Evolutionary conservation across 2,113 vertebrate genomes (phyloP).

Genomic region (Microcebus griseorufus): DNA sequence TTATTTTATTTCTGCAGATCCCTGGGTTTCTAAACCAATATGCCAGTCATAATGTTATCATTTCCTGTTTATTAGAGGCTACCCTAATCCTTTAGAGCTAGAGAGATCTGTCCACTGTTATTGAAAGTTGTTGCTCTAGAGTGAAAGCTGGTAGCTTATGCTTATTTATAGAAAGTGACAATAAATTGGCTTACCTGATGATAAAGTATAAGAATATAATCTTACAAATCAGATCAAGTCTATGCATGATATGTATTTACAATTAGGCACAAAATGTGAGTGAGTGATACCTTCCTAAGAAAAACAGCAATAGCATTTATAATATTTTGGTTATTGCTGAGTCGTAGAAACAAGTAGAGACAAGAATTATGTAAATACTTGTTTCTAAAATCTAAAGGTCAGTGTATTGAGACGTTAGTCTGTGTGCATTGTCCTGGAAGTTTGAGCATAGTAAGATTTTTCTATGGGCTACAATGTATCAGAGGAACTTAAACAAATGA

Average conservation of each 20-base stretch:
- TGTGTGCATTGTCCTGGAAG: not conserved
- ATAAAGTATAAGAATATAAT: not conserved
- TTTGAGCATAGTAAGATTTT: not conserved
- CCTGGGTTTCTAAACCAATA: not conserved
- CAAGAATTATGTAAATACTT: not conserved
- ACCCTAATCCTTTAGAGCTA: not conserved
- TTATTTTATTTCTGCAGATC: not conserved
- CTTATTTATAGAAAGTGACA: not conserved
- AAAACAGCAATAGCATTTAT: not conserved
- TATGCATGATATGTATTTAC: not conserved
- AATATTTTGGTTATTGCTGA: not conserved
- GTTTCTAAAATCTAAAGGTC: not conserved
- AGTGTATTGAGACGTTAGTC: not conserved
- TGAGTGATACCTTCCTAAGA: not conserved
- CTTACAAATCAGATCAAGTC: not conserved
- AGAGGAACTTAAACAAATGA: not conserved
- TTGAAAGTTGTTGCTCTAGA: not conserved
- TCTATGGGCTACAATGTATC: not conserved
- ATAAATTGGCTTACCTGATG: not conserved
- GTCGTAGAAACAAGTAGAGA: not conserved
- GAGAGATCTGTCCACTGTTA: not conserved
- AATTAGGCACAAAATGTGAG: not conserved
- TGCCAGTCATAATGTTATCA: not conserved
- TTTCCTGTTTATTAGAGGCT: not conserved
- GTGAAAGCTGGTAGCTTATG: not conserved